Conservation (phyloP, 1,140 invertebrate species). For the Choristoneura fumiferana region DNA sequence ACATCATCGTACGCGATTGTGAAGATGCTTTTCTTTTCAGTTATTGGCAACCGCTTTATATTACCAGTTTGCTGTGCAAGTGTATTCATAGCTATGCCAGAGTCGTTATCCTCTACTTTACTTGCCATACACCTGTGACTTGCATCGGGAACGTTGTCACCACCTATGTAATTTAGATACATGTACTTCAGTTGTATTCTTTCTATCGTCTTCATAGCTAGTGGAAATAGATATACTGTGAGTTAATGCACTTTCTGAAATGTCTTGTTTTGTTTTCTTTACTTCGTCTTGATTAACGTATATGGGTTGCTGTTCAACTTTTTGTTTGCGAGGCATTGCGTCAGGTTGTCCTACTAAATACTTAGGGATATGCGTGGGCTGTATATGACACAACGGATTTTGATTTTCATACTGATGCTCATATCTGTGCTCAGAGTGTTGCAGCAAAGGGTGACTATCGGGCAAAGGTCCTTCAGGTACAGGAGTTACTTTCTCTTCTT, state of each 20-base stretch:
- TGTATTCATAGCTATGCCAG: conserved; percentile 85
- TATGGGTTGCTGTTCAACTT: conserved; percentile 62
- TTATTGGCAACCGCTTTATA: conserved; percentile 84
- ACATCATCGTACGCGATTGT: conserved; percentile 95
- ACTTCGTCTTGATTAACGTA: conserved; percentile 73
- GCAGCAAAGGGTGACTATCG: conserved; percentile 83
- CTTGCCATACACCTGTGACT: conserved; percentile 41
- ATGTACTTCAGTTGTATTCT: conserved; percentile 57
- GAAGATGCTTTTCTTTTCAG: conserved; percentile 96
- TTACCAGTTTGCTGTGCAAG: conserved; percentile 75
- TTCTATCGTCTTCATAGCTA: conserved; percentile 57
- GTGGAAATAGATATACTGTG: conserved; percentile 71
- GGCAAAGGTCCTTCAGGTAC: conserved; percentile 72
- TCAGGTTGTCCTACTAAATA: conserved; percentile 80
- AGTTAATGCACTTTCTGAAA: conserved; percentile 65
- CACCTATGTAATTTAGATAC: conserved; percentile 73
- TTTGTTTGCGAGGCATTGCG: conserved; percentile 54
- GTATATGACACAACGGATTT: conserved; percentile 81
- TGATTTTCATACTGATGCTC: conserved; percentile 81
- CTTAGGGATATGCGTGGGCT: conserved; percentile 82
- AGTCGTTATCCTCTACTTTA: conserved; percentile 84
- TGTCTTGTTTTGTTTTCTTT: conserved; percentile 49
- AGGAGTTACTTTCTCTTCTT: conserved; percentile 72
- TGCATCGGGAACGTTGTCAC: conserved; percentile 44
- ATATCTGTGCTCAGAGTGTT: conserved; percentile 88